A percentile compares a stretch with the other conserved stretches of the same genome.
Evolutionary conservation across 2,113 vertebrate genomes (phyloP).

Genomic region (Heterocephalus glaber): DNA sequence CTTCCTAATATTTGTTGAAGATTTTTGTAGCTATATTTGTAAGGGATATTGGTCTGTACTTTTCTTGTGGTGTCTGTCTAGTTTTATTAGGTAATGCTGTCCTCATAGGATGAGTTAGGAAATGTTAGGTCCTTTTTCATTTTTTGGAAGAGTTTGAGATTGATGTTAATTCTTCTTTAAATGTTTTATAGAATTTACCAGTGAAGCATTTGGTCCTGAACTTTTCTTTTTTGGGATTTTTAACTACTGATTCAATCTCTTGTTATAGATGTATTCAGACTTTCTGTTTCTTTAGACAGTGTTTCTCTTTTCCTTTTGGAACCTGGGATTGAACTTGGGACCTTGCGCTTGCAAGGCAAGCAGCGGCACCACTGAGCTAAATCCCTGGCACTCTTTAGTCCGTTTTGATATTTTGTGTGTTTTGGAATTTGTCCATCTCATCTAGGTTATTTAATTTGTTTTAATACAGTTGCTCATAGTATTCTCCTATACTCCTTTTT

Average conservation of each 20-base stretch:
- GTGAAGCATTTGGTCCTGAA: background rate
- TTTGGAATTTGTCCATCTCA: background rate
- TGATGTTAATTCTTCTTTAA: background rate
- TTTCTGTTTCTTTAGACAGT: background rate
- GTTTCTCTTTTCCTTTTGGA: background rate
- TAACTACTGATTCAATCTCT: background rate
- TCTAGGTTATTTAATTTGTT: constrained; percentile 1
- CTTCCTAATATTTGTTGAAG: background rate
- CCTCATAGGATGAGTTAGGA: background rate
- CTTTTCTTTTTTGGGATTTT: background rate
- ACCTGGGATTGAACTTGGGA: no score
- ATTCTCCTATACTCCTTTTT: background rate
- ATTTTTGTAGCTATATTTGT: background rate
- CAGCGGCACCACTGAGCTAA: no score
- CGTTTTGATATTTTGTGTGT: background rate
- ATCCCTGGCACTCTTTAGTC: background rate
- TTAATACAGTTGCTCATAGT: background rate
- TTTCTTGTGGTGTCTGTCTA: background rate
- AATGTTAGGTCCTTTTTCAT: background rate
- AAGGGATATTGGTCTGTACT: background rate
- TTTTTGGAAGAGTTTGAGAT: background rate
- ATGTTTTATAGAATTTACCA: background rate
- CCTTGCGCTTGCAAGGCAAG: no score
- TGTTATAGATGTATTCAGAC: background rate
- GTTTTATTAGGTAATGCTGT: background rate